Base-by-base conservation (phyloP, 2,888 invertebrate species). In the Xanthia togata region DNA sequence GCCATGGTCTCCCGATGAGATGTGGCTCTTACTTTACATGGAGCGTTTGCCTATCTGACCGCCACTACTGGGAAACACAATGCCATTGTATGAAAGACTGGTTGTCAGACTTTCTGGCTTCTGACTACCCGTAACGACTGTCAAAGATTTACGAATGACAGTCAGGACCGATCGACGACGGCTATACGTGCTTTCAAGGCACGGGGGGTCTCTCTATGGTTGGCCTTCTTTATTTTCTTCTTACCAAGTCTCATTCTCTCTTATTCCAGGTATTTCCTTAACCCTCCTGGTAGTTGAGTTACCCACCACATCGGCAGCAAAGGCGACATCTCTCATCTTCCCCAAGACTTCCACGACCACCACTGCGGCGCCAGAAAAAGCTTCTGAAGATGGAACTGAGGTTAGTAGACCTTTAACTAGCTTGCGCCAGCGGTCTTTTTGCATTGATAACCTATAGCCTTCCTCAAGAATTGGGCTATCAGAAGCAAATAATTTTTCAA, bases 261-360 rank as follows among this genome's bases (percentile, higher is more conserved):
- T 59, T 20, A 4, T 35, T 60, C 63, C 94, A 96, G 96, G 94
- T 90, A 80, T 93, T 64, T 84, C 89, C 59, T 90, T 97, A 79
- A 95, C 95, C 87, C 93, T 96, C 84, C 82, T 97, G 60, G 93
- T 97, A 74, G 90, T 87, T 2, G 92, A 93, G 3, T 82, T 95
- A 17, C 94, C 95, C 91, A 90, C 96, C 93, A 93, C 97, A 72
- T 96, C 97, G 89, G 97, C 97, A 47, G 95, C 97, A 60, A 96
- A 97, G 84, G 97, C 97, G 60, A 97, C 97, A 23, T 97, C 97
- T 0, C 96, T 98, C 78, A 97, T 97, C 93, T 97, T 97, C 93
- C 93, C 96, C 44, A 97, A 96, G 93, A 95, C 97, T 4, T 20
- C 83, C 5, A 35, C 67, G 31, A 14, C 50, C 44, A 95, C 97